Evolutionary conservation across 2,888 invertebrate species (phyloP).

Genomic region (Diaphora mendica): DNA sequence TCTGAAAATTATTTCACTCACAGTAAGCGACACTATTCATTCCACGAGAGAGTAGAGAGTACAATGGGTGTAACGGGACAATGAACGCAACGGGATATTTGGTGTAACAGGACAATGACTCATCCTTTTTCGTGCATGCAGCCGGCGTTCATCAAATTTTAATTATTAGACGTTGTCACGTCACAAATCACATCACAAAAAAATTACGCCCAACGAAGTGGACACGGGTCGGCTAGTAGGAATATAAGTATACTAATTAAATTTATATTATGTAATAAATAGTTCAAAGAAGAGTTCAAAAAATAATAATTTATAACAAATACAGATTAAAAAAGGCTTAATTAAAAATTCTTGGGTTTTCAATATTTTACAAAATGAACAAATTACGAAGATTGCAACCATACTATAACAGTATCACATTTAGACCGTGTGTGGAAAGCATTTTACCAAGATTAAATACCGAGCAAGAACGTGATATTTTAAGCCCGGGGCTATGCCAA

Average conservation of each 20-base stretch:
- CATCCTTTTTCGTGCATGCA: too few relatives aligned
- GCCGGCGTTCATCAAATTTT: too few relatives aligned
- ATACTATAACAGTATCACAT: background rate
- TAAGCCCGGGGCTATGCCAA: background rate
- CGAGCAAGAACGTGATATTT: background rate
- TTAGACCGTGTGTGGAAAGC: background rate
- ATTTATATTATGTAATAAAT: too few relatives aligned
- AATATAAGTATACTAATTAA: background rate
- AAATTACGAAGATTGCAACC: background rate
- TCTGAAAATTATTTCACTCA: too few relatives aligned
- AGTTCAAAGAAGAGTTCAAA: background rate
- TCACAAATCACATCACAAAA: too few relatives aligned
- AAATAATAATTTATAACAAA: background rate
- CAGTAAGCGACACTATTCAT: too few relatives aligned
- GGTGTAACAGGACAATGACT: too few relatives aligned
- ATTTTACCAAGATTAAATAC: background rate
- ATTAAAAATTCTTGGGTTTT: background rate
- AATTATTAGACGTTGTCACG: too few relatives aligned
- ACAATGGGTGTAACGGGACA: too few relatives aligned
- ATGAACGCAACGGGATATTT: too few relatives aligned
- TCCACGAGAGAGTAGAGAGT: too few relatives aligned
- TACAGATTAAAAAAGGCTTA: background rate
- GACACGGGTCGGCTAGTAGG: background rate
- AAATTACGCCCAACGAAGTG: too few relatives aligned
- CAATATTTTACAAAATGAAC: background rate